Evolutionary conservation across 2,888 invertebrate species (phyloP).

Genomic region (Embidobia sp.): DNA sequence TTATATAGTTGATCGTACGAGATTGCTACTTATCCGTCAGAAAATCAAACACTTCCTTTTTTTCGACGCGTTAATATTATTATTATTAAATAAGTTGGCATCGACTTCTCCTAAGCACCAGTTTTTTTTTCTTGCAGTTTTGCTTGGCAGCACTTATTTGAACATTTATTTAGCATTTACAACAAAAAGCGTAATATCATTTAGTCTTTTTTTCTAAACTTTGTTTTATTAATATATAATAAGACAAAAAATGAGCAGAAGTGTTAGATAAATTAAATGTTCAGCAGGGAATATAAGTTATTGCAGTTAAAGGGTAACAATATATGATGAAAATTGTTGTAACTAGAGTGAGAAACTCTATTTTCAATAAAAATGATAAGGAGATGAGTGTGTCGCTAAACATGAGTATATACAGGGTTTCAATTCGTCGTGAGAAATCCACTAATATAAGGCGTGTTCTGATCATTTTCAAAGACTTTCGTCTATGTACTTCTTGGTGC

Average conservation of each 20-base stretch:
- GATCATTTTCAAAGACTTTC: slow-evolving; percentile 41
- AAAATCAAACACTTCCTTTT: slow-evolving; percentile 40
- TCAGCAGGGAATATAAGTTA: no score
- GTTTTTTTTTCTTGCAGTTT: no score
- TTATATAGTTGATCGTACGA: slow-evolving; percentile 39
- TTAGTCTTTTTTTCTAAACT: no score
- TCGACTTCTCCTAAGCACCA: no score
- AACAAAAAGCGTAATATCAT: no score
- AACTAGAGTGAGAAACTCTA: slow-evolving; percentile 53
- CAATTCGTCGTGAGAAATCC: slow-evolving; percentile 24
- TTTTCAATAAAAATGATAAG: slow-evolving; percentile 52
- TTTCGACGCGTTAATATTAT: neutral
- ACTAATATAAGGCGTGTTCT: slow-evolving; percentile 35
- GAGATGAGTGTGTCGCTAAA: slow-evolving; percentile 22
- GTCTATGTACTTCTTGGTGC: slow-evolving; percentile 73
- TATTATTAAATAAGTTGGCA: no score
- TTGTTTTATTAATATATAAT: no score
- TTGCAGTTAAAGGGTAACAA: no score
- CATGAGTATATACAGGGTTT: slow-evolving; percentile 38
- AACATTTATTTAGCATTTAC: no score
- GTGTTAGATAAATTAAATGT: no score
- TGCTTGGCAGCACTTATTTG: no score
- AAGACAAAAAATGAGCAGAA: slow-evolving; percentile 12
- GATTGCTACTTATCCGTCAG: slow-evolving; percentile 35
- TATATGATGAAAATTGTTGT: slow-evolving; percentile 44